A percentile compares a stretch with the other conserved stretches of the same genome.
Evolutionary conservation across 2,888 invertebrate species (phyloP).

Genomic region (Tethea ocularis): DNA sequence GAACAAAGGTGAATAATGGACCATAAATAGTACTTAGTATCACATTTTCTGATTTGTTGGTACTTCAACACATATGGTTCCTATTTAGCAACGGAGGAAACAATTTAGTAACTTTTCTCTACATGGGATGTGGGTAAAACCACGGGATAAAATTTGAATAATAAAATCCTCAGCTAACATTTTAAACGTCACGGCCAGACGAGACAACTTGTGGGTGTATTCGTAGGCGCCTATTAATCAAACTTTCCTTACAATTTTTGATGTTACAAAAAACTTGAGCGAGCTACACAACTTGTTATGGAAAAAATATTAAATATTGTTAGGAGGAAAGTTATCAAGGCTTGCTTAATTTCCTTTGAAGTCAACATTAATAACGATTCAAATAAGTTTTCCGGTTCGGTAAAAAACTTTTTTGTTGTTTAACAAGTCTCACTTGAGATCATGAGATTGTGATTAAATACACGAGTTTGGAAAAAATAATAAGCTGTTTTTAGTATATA

Average conservation of each 20-base stretch:
- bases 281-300: constrained; percentile 4
- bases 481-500: no score
- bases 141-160: not conserved
- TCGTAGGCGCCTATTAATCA: constrained; percentile 18
- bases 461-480: no score
- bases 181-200: constrained; percentile 3
- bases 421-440: not conserved
- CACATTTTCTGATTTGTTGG: no score
- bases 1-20: no score
- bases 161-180: not conserved
- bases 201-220: constrained; percentile 3
- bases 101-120: no score
- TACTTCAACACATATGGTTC: no score
- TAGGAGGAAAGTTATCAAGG: constrained; percentile 17
- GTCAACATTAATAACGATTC: constrained; percentile 7
- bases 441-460: no score
- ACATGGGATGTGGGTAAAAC: not conserved
- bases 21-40: no score
- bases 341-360: constrained; percentile 8
- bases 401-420: not conserved
- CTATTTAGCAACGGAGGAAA: no score
- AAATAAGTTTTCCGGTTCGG: not conserved
- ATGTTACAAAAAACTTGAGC: constrained; percentile 7
- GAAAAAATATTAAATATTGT: constrained; percentile 15
- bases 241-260: constrained; percentile 16